Conservation (phyloP, 2,888 invertebrate genomes). For the Caenorhabditis wallacei region DNA sequence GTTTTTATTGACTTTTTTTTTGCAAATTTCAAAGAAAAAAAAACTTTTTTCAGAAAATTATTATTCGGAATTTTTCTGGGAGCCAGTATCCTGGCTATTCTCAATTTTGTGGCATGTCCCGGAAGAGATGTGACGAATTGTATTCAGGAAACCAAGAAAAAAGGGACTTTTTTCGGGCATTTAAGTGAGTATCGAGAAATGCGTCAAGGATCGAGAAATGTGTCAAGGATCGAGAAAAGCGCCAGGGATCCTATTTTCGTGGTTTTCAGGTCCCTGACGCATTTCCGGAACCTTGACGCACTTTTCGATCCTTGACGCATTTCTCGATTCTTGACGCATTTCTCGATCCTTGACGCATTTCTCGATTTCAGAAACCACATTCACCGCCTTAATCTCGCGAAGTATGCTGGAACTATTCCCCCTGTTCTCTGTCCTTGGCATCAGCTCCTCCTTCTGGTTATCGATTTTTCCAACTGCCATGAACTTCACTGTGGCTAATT, state of each 20-base stretch:
- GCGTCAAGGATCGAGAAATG: not conserved
- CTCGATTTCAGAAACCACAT: constrained; percentile 40
- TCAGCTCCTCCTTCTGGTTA: constrained; percentile 70
- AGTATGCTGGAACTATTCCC: constrained; percentile 66
- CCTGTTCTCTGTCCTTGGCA: constrained; percentile 60
- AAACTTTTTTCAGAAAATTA: constrained; percentile 39
- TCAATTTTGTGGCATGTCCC: constrained; percentile 63
- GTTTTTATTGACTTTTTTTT: not conserved
- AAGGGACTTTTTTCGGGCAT: constrained; percentile 5
- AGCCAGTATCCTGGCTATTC: constrained; percentile 49
- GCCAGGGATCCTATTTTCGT: too few relatives aligned
- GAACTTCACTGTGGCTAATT: constrained; percentile 67
- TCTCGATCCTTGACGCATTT: constrained; percentile 6
- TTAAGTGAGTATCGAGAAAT: constrained; percentile 16
- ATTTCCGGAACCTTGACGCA: not conserved
- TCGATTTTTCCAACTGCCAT: constrained; percentile 72
- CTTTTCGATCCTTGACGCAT: constrained; percentile 13
- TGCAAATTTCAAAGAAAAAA: not conserved
- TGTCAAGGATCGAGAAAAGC: too few relatives aligned
- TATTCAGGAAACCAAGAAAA: constrained; percentile 63
- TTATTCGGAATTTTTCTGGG: constrained; percentile 62
- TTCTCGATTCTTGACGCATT: not conserved
- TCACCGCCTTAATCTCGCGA: constrained; percentile 37
- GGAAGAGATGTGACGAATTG: constrained; percentile 64
- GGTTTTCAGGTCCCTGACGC: not conserved